A percentile compares a stretch with the other conserved stretches of the same genome.
Evolutionary conservation across 92 coral and sea anemone species (phyloP).

Genomic region (Bergia puertoricense): DNA sequence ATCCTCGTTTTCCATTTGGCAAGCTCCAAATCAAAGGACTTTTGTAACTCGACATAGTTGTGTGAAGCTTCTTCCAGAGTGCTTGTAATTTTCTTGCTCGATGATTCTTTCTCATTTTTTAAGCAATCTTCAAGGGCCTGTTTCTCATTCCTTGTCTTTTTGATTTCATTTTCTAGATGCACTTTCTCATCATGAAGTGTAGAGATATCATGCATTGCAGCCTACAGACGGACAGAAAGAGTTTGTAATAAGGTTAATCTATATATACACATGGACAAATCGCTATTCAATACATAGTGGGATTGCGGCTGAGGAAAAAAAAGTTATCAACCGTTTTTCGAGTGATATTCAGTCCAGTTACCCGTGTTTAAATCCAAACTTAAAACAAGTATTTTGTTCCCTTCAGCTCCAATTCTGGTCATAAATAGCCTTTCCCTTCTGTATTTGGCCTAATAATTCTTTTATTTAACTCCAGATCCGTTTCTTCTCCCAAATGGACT

Average conservation of each 20-base stretch:
- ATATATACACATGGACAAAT: neutral
- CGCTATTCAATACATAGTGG: neutral
- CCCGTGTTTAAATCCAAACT: neutral
- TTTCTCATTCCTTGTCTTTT: conserved; percentile 48
- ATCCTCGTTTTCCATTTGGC: conserved; percentile 71
- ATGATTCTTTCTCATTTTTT: conserved; percentile 58
- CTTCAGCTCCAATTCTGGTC: too few species aligned
- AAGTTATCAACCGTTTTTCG: neutral
- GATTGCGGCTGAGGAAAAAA: neutral
- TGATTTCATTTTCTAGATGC: conserved; percentile 40
- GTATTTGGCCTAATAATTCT: neutral
- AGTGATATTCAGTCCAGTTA: neutral
- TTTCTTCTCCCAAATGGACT: neutral
- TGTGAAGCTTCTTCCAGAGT: conserved; percentile 70
- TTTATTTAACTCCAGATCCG: too few species aligned
- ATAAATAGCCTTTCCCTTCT: too few species aligned
- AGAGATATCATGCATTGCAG: conserved; percentile 33
- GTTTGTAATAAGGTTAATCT: neutral
- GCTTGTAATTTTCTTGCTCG: conserved; percentile 58
- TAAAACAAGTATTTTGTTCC: neutral
- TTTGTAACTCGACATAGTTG: conserved; percentile 54
- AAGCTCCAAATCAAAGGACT: conserved; percentile 69
- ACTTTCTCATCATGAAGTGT: conserved; percentile 43
- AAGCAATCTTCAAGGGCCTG: conserved; percentile 59
- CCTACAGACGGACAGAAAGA: neutral